Evolutionary conservation across 2,797 vertebrate species (phyloP).

Genomic region (Myotis vivesi): DNA sequence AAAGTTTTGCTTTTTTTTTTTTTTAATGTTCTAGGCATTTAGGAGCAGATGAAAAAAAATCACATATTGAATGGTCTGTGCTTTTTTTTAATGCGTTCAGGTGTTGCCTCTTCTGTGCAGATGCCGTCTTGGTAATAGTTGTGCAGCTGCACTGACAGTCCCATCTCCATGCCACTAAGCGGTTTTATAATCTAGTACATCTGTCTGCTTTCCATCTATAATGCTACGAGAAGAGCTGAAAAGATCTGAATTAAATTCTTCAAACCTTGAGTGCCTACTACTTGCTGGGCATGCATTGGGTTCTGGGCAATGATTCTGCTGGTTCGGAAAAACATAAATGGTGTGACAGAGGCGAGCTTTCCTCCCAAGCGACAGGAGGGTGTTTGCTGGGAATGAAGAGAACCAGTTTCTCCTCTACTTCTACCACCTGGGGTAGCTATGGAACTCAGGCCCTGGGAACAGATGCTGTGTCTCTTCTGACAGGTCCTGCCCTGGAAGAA

Average conservation of each 20-base stretch:
- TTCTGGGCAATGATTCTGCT: background rate
- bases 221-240: background rate
- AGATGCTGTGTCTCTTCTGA: background rate
- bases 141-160: background rate
- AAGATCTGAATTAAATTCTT: background rate
- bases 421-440: accelerated
- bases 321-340: background rate
- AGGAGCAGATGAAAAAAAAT: background rate
- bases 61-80: background rate
- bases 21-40: background rate
- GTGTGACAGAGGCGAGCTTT: background rate
- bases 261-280: background rate
- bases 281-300: background rate
- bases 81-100: background rate
- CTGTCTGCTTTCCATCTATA: background rate
- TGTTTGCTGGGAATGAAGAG: background rate
- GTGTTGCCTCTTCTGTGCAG: background rate
- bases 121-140: accelerated
- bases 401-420: background rate
- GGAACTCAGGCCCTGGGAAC: background rate
- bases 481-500: background rate
- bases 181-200: background rate
- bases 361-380: background rate
- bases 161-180: background rate
- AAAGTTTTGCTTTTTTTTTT: background rate